Base-by-base conservation (phyloP, 2,888 invertebrate genomes). In the Tinea semifulvella region DNA sequence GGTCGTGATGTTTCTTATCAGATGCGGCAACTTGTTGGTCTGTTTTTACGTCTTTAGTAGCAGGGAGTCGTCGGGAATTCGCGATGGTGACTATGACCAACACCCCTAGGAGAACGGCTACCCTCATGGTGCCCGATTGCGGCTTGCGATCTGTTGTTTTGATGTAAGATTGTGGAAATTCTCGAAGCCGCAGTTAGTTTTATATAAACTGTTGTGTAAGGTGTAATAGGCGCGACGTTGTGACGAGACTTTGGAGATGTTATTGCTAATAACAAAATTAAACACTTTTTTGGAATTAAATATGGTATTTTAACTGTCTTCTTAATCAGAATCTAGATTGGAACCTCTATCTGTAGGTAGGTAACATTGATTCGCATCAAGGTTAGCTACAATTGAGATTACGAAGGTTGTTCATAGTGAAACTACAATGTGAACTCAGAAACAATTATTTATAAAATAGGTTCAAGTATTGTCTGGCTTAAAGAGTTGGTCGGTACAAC, bases 161-260 rank as follows among this genome's bases (percentile, higher is more conserved):
- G 31, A 14, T 31, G 17, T 13, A n/a, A 27, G 39, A 76, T 74
- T 75, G 71, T 58, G 69, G 59, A 63, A 60, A 63, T 63, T 60
- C 60, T 57, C 66, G 68, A 68, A 69, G 63, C 63, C 60, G 68
- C 70, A 63, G 67, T n/a, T 68, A 72, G 72, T 76, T 80, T 79
- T 80, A 80, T 79, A 80, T 76, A 74, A 72, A 67, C 54, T 61
- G 68, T 80, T 79, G 75, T 69, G 80, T 69, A 77, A 80, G 69
- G 60, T 61, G 60, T 40, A 40, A 40, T 40, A 40, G 13, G 17
- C 40, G 40, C 40, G 40, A 40, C 20, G 40, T 13, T 31, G 31
- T 31, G 31, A 31, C 13, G 13, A n/a, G 31, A 31, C 14, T 6
- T 31, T 14, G 13, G 31, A 7, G 31, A 31, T 31, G 31, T n/a